These are phyloP conservation scores for Chloropsis cyanopogon DNA, from an alignment of 2,113 vertebrate species.

Conservation along the genomic window DNA sequence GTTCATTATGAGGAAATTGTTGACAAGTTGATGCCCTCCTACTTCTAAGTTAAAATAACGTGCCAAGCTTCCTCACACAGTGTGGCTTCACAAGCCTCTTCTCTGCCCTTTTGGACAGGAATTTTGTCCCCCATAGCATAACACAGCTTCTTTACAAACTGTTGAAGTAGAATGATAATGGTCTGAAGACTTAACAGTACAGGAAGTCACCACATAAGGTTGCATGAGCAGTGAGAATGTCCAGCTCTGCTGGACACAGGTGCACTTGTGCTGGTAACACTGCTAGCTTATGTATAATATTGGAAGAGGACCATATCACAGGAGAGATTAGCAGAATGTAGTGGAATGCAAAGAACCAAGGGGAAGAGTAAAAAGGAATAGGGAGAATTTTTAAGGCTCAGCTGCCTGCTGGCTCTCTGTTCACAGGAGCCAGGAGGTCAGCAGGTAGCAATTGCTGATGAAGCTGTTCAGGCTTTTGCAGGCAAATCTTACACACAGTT, in stretches of 20 bases:
- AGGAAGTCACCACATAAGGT: not conserved
- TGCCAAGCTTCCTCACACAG: rapidly evolving
- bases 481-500: not conserved
- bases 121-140: not conserved
- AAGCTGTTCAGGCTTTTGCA: not conserved
- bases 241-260: not conserved
- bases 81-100: not conserved
- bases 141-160: not conserved
- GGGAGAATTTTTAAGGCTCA: not conserved
- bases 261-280: not conserved
- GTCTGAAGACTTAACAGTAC: not conserved
- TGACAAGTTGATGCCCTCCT: not conserved
- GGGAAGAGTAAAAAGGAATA: not conserved
- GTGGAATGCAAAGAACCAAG: not conserved
- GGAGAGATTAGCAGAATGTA: not conserved
- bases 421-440: not conserved
- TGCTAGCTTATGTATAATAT: not conserved
- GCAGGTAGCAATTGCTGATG: not conserved
- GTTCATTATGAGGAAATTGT: not conserved
- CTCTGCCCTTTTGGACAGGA: not conserved
- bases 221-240: not conserved
- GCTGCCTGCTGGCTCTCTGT: not conserved
- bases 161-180: not conserved
- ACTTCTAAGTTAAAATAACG: not conserved
- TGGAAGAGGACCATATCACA: not conserved